Evolutionary conservation across 2,113 vertebrate species (phyloP).

Genomic region (Pteropus alecto): DNA sequence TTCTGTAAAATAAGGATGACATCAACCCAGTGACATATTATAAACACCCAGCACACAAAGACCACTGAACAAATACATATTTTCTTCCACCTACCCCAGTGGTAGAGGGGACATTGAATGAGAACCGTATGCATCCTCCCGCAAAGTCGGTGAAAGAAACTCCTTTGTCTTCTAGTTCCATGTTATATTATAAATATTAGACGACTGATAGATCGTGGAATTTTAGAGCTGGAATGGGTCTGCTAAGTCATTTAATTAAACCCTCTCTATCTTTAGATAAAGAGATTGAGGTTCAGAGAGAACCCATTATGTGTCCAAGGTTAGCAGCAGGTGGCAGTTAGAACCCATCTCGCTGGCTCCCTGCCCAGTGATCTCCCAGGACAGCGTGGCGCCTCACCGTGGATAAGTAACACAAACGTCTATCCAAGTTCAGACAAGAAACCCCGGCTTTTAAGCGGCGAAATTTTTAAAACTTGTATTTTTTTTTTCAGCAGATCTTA

Average conservation of each 20-base stretch:
- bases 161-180: background rate
- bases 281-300: background rate
- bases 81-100: fast-evolving
- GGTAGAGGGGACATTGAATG: background rate
- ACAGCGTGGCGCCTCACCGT: fast-evolving
- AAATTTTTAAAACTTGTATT: background rate
- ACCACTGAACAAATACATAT: fast-evolving
- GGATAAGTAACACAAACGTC: background rate
- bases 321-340: background rate
- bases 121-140: fast-evolving
- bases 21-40: no score
- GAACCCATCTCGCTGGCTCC: background rate
- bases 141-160: background rate
- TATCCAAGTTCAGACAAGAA: background rate
- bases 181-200: background rate
- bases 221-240: background rate
- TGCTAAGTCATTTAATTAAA: background rate
- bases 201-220: background rate
- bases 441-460: background rate
- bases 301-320: background rate
- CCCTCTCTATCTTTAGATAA: background rate
- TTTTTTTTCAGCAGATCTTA: background rate
- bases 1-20: background rate
- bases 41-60: background rate
- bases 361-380: background rate